Base-by-base conservation (phyloP, 2,888 invertebrate genomes). In the Pterostichus niger region DNA sequence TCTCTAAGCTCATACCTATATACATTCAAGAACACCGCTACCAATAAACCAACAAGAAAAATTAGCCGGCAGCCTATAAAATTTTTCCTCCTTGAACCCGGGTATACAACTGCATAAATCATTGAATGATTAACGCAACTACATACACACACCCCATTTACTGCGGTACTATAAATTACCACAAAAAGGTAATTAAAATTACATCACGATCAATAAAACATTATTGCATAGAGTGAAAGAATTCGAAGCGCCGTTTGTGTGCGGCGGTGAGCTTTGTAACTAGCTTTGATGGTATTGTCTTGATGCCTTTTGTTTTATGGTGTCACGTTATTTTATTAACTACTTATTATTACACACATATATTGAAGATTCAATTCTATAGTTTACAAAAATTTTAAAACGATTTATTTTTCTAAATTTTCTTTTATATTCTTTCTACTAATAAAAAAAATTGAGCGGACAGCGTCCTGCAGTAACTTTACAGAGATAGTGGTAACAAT, bases 181-280 rank as follows among this genome's bases (percentile, higher is more conserved):
- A 75, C 75, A 75, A 75, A 75, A 75, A 75, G 75, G 75, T 75
- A 75, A 75, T 75, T 75, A 75, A 75, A 75, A 75, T 75, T 75
- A 52, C 75, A 75, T 75, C 75, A 75, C 33, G 75, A 75, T 52
- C 75, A 75, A 75, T 75, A 75, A 75, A 75, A 75, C 75, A 75
- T 75, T 13, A 75, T 75, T 75, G 75, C 75, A 40, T 40, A 75
- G 68, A 71, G 17, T 17, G 24, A 7, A 40, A 44, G 44, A 40
- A 44, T 71, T 71, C 68, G 64, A 64, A 64, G 64, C 40, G 64
- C 64, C 40, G 40, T 40, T 24, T 52, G 52, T 52, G 5, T 13
- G 15, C 2, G 15, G 31, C 64, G 40, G 64, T 40, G n/a, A 40
- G 64, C 33, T 64, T 64, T 64, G 64, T 40, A 56, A 56, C 56